Evolutionary conservation across 2,797 vertebrate genomes (phyloP).

Genomic region (Gorsachius magnificus): DNA sequence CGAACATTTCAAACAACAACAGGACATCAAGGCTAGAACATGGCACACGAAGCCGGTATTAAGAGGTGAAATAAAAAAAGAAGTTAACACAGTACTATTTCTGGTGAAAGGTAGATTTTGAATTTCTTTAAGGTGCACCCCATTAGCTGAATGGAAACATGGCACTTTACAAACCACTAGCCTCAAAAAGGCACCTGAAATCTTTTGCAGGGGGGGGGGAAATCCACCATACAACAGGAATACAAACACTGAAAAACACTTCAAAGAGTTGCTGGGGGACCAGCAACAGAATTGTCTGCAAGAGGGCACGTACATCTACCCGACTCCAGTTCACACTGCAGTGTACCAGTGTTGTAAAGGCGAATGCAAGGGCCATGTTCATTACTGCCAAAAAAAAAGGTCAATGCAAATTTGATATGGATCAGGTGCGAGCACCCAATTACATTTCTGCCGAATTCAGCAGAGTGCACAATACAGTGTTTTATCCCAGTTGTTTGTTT

Average conservation of each 20-base stretch:
- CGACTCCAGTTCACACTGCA: neutral
- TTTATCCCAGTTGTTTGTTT: neutral
- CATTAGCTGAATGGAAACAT: neutral
- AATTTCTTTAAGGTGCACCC: neutral
- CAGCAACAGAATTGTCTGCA: neutral
- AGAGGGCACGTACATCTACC: neutral
- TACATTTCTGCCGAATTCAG: neutral
- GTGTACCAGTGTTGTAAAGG: neutral
- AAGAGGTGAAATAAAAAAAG: neutral
- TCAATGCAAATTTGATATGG: neutral
- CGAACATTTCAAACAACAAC: neutral
- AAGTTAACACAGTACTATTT: neutral
- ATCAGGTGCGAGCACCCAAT: neutral
- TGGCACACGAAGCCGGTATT: neutral
- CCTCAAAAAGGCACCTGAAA: neutral
- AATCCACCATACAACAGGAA: neutral
- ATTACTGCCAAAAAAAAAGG: neutral
- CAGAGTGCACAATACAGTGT: neutral
- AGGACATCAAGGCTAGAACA: neutral
- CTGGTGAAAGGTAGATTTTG: neutral
- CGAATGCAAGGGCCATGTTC: neutral
- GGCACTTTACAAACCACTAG: neutral
- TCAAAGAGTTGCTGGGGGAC: slow-evolving; percentile 1
- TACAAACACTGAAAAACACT: neutral
- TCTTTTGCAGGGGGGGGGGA: rapidly evolving